Conservation (phyloP, 2,888 invertebrate genomes). For the Pammene aurita region DNA sequence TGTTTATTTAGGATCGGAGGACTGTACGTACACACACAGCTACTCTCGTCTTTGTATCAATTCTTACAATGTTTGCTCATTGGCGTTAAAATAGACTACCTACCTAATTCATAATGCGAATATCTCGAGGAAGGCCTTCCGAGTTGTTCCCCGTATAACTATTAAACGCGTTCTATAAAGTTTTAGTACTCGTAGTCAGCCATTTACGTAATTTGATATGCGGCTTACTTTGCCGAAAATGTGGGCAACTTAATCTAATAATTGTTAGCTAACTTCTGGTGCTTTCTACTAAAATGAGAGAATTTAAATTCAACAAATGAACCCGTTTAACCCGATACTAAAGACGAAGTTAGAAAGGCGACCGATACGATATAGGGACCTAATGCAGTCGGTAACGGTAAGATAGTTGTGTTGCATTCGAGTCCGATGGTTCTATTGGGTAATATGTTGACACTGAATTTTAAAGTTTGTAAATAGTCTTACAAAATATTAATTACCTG, state of each 20-base stretch:
- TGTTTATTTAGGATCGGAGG: too few relatives aligned
- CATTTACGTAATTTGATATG: conserved; percentile 33
- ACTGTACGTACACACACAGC: too few relatives aligned
- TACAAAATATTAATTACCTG: too few relatives aligned
- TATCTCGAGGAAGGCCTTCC: neutral
- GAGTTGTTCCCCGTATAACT: conserved; percentile 11
- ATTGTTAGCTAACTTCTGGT: conserved; percentile 26
- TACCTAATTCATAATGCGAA: neutral
- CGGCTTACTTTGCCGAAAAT: conserved; percentile 5
- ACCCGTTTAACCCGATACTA: neutral
- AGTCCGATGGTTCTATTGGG: too few relatives aligned
- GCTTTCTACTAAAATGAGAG: conserved; percentile 9
- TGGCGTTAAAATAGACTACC: too few relatives aligned
- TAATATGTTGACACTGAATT: too few relatives aligned
- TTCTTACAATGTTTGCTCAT: neutral
- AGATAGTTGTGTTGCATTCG: too few relatives aligned
- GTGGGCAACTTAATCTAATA: conserved; percentile 32
- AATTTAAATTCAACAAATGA: conserved; percentile 7
- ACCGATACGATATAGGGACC: too few relatives aligned
- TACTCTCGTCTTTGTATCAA: too few relatives aligned
- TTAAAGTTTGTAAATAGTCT: too few relatives aligned
- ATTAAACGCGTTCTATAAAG: conserved; percentile 12
- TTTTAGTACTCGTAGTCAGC: conserved; percentile 7
- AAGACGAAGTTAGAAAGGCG: neutral
- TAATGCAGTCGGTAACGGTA: too few relatives aligned